phyloP scores from a whole-genome alignment of 2,113 vertebrate species.

The Machaerirhynchus nigripectus region DNA sequence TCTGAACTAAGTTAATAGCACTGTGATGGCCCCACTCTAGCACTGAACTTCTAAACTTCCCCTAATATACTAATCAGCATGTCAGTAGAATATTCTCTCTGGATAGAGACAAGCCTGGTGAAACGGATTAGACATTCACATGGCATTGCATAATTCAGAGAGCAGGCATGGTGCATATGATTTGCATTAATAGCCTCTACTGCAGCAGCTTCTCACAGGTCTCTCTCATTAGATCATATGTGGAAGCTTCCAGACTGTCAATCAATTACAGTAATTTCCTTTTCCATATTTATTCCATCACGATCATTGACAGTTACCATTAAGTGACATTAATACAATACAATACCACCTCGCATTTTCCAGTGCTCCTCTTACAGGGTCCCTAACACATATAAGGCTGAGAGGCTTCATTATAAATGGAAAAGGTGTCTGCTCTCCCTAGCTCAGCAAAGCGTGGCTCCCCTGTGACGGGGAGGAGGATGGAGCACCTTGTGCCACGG shows the following conservation, averaged over 20 bases:
- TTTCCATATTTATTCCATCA: conserved; percentile 83
- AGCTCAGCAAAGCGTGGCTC: background rate
- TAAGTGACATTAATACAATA: conserved; percentile 80
- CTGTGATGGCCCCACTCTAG: conserved; percentile 30
- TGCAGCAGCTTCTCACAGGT: conserved; percentile 64
- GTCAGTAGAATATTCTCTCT: conserved; percentile 69
- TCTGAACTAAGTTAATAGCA: conserved; percentile 74
- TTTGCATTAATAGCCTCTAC: conserved; percentile 79
- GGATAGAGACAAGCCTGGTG: conserved; percentile 72
- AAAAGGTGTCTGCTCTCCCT: background rate
- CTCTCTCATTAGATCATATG: conserved; percentile 76
- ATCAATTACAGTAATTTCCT: conserved; percentile 81
- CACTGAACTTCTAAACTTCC: conserved; percentile 74
- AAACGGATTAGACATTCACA: conserved; percentile 72
- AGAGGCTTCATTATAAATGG: conserved; percentile 33
- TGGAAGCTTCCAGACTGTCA: conserved; percentile 80
- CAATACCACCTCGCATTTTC: conserved; percentile 71
- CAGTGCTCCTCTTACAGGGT: conserved; percentile 36
- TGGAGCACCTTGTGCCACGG: accelerated
- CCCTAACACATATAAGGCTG: conserved; percentile 41
- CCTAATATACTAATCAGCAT: conserved; percentile 76
- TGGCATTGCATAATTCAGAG: conserved; percentile 77
- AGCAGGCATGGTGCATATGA: conserved; percentile 75
- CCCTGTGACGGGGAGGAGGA: background rate
- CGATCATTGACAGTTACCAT: conserved; percentile 77